Evolutionary conservation across 2,797 vertebrate genomes (phyloP), one percentile per base, ranked within the genome.

Genomic region (Tragelaphus eurycerus): DNA sequence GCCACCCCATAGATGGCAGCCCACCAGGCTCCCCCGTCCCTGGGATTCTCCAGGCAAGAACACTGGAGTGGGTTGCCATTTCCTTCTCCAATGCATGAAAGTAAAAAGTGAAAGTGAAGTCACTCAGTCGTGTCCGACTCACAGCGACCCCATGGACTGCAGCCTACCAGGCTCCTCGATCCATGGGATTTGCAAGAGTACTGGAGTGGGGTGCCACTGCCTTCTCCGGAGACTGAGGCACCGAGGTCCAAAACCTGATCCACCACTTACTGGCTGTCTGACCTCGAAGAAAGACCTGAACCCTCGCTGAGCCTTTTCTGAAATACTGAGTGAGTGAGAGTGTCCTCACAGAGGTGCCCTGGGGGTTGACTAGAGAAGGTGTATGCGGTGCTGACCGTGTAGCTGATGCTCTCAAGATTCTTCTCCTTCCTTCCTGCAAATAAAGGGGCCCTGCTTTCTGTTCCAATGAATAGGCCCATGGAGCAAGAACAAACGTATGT

Each of bases 381-480:
- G n/a, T 8, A 1, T 1, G 0, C 1, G 9, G 19, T 48, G 54
- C 5, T 13, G 2, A 48, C 0, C 25, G 6, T 13, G 2, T 19
- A 17, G 19, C 25, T 19, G 9, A 12, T 10, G 4, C 31, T 31
- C 34, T 52, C 2, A 13, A 71, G 9, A 34, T 15, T 3, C 0
- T 21, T 8, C 19, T 23, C 46, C 55, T 82, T 50, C 34, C 27
- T 55, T n/a, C 48, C 12, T 71, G 31, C 38, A 3, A 60, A 10
- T 34, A 25, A 55, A 78, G 29, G 55, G 29, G 25, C 16, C 54
- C 52, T 17, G 12, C 27, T 15, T 81, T 38, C 29, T 54, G 2
- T 67, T 27, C 43, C 29, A 5, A 4, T 48, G 23, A 27, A 16
- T 14, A 27, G 23, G 23, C 3, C 6, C 1, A 0, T 11, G 6